These are phyloP conservation scores for Rotaria socialis DNA, from an alignment of 2,888 invertebrate genomes.

Conservation along the genomic window DNA sequence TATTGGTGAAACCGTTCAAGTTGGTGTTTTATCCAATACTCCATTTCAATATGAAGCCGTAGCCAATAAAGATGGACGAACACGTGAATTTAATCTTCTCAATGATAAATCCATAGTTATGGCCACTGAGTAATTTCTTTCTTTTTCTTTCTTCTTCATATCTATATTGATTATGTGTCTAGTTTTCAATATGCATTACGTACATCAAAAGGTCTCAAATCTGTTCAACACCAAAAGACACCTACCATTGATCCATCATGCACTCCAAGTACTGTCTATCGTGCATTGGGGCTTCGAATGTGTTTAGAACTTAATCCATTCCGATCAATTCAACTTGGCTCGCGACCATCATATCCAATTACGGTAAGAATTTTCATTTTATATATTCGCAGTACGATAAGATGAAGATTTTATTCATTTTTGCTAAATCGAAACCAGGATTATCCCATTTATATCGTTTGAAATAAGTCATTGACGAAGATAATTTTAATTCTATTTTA, in stretches of 20 bases:
- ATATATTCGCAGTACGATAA: background rate
- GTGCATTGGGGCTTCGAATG: background rate
- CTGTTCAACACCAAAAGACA: background rate
- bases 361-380: background rate
- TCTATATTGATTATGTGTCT: background rate
- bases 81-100: slow-evolving; percentile 7
- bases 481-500: too few relatives aligned
- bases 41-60: background rate
- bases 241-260: background rate
- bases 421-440: too few relatives aligned
- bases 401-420: too few relatives aligned
- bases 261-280: background rate
- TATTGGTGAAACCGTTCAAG: slow-evolving; percentile 10
- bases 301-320: slow-evolving; percentile 33
- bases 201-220: slow-evolving; percentile 6
- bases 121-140: background rate
- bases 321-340: slow-evolving; percentile 16
- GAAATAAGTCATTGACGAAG: too few relatives aligned
- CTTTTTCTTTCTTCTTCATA: background rate
- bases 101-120: background rate
- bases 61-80: slow-evolving; percentile 3
- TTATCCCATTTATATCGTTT: too few relatives aligned
- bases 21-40: background rate
- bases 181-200: slow-evolving; percentile 21
- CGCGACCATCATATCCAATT: background rate